Conservation (phyloP, 2,888 invertebrate species). For the Caenorhabditis angaria region DNA sequence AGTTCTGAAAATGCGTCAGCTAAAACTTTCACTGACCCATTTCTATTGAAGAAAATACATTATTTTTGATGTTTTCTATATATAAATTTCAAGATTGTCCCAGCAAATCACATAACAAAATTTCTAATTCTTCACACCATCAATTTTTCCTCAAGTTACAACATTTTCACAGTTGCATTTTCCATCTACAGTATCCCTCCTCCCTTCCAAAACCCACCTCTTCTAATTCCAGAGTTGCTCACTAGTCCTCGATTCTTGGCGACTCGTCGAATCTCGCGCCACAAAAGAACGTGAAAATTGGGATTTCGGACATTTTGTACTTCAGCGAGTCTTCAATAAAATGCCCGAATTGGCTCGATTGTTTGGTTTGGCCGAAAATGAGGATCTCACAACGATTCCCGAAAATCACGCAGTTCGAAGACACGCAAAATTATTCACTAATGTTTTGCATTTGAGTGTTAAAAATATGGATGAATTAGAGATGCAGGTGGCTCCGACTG, state of each 20-base stretch:
- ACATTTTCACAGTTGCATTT: no score
- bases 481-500: constrained; percentile 59
- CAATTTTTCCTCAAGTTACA: no score
- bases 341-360: constrained; percentile 45
- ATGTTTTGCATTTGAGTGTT: constrained; percentile 61
- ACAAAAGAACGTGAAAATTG: constrained; percentile 8
- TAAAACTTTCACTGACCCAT: no score
- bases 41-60: no score
- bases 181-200: not conserved
- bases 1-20: no score
- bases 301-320: constrained; percentile 54
- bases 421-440: constrained; percentile 60
- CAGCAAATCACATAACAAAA: no score
- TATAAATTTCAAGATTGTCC: no score
- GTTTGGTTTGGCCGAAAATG: constrained; percentile 34
- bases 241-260: constrained; percentile 38
- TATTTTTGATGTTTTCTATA: no score
- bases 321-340: constrained; percentile 57
- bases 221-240: constrained; percentile 42
- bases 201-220: not conserved
- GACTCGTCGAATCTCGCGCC: constrained; percentile 36
- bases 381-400: constrained; percentile 37
- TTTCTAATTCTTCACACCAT: no score
- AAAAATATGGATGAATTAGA: constrained; percentile 64
- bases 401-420: constrained; percentile 48